These are phyloP conservation scores for Nanorana parkeri DNA, from an alignment of 2,113 vertebrate species.

Conservation along the genomic window DNA sequence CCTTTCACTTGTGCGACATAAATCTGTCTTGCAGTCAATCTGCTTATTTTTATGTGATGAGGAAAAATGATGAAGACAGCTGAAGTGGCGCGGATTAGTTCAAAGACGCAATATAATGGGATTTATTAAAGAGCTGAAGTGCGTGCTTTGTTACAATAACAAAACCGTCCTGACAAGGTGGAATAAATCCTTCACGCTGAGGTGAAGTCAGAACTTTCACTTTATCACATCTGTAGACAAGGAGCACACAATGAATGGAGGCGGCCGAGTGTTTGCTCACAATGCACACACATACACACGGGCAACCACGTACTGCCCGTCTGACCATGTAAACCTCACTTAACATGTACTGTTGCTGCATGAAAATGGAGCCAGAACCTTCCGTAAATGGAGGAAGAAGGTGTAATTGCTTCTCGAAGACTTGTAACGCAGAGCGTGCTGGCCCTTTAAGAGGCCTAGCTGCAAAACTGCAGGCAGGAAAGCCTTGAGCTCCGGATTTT, in stretches of 20 bases:
- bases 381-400: background rate
- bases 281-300: background rate
- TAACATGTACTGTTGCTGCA: background rate
- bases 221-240: background rate
- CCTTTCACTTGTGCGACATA: background rate
- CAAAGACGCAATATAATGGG: background rate
- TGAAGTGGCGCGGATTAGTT: background rate
- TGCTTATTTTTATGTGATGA: background rate
- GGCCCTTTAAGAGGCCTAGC: slow-evolving; percentile 50
- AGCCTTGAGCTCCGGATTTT: slow-evolving; percentile 32
- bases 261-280: background rate
- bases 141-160: background rate
- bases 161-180: background rate
- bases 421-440: background rate
- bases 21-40: background rate
- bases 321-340: background rate
- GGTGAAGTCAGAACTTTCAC: background rate
- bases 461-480: slow-evolving; percentile 12
- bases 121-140: background rate
- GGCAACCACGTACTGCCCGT: background rate
- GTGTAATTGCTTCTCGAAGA: background rate
- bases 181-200: too few species aligned
- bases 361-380: background rate
- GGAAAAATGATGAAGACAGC: background rate
- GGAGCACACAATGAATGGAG: background rate